Conservation (phyloP, 2,888 invertebrate genomes). For the Drosophila vallismaia region DNA sequence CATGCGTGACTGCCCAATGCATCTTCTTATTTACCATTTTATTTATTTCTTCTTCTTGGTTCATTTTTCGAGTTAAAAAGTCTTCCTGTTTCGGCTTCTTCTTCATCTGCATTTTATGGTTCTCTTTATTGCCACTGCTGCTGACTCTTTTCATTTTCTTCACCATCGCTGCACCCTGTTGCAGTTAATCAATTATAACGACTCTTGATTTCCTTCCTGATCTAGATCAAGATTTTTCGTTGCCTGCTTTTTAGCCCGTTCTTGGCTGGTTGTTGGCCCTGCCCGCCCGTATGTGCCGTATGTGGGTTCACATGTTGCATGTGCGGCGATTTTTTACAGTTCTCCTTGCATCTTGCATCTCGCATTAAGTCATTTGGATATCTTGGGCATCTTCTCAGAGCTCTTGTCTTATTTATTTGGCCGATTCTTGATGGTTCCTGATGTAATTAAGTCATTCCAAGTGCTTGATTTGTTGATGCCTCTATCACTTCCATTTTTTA, state of each 20-base stretch:
- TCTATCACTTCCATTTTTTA: constrained; percentile 53
- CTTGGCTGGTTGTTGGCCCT: not conserved
- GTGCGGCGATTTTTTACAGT: constrained; percentile 52
- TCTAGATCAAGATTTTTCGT: constrained; percentile 79
- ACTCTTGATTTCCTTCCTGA: constrained; percentile 84
- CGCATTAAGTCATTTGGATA: constrained; percentile 64
- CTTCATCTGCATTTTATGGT: constrained; percentile 72
- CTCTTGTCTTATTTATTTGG: constrained; percentile 37
- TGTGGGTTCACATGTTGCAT: constrained; percentile 41
- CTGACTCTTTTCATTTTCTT: constrained; percentile 12
- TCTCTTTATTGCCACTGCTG: constrained; percentile 20
- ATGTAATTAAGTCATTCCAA: constrained; percentile 52
- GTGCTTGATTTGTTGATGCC: constrained; percentile 64
- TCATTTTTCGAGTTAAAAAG: constrained; percentile 40
- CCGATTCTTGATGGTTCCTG: constrained; percentile 38
- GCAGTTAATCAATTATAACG: constrained; percentile 83
- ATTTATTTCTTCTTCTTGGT: constrained; percentile 3
- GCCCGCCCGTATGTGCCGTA: constrained; percentile 5
- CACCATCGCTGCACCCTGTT: constrained; percentile 46
- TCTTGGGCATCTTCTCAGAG: constrained; percentile 40
- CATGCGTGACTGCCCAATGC: constrained; percentile 70
- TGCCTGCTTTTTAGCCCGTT: constrained; percentile 8
- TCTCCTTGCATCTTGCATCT: constrained; percentile 26
- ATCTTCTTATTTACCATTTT: constrained; percentile 11
- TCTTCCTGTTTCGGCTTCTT: constrained; percentile 69